Percentiles rank a stretch among this genome's conserved stretches.
phyloP scores from a whole-genome alignment of 2,888 invertebrate species.

The Drosophila cognata region DNA sequence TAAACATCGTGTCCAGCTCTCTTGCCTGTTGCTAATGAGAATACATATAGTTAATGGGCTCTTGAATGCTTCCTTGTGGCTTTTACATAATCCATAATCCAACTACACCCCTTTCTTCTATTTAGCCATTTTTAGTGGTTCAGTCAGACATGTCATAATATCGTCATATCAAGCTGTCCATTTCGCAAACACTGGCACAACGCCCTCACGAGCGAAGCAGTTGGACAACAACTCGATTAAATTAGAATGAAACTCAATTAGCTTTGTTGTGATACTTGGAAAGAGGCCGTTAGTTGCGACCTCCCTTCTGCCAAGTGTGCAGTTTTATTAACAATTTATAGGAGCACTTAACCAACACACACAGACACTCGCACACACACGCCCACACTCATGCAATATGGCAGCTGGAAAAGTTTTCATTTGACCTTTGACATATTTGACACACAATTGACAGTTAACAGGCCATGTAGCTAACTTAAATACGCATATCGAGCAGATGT shows the following conservation, averaged over 20 bases:
- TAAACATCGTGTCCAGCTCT: background rate
- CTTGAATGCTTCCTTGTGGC: no score
- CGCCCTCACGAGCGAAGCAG: conserved; percentile 54
- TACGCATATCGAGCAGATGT: background rate
- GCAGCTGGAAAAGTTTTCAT: conserved; percentile 38
- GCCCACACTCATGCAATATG: conserved; percentile 8
- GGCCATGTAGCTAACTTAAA: conserved; percentile 8
- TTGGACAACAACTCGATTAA: conserved; percentile 25
- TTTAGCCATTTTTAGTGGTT: background rate
- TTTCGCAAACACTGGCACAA: conserved; percentile 44
- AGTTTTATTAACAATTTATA: conserved; percentile 13
- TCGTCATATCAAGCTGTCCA: conserved; percentile 18
- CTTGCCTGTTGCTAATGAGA: background rate
- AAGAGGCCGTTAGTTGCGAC: conserved; percentile 6
- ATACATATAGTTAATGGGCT: background rate
- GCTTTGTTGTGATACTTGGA: conserved; percentile 16
- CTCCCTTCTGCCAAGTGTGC: conserved; percentile 12
- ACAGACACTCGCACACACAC: background rate
- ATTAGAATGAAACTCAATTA: conserved; percentile 54
- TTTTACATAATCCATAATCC: background rate
- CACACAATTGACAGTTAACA: conserved; percentile 14
- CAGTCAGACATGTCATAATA: conserved; percentile 1
- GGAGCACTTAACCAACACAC: conserved; percentile 9
- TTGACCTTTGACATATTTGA: conserved; percentile 61
- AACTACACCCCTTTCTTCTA: background rate